These are phyloP conservation scores for Girardia tigrina DNA, from an alignment of 2,888 invertebrate species.

Conservation along the genomic window DNA sequence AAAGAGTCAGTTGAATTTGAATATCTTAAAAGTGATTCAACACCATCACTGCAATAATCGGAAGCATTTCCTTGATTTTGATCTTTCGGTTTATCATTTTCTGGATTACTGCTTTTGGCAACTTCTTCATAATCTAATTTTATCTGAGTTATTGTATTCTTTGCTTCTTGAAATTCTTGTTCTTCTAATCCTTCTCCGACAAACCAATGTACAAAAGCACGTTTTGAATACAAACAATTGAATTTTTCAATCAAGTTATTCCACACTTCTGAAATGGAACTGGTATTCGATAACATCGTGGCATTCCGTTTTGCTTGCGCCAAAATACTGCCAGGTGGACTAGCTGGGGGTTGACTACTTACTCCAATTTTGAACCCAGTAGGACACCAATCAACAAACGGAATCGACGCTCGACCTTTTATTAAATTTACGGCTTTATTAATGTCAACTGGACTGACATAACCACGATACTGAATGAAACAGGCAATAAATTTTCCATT, in stretches of 20 bases:
- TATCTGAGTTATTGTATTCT: not conserved
- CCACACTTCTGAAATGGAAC: slow-evolving; percentile 14
- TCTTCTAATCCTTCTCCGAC: slow-evolving; percentile 36
- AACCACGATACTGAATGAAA: slow-evolving; percentile 24
- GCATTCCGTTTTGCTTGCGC: not conserved
- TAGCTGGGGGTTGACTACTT: not conserved
- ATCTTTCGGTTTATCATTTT: not conserved
- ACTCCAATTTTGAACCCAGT: slow-evolving; percentile 35
- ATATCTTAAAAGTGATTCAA: not conserved
- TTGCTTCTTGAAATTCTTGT: slow-evolving; percentile 21
- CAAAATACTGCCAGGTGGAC: not conserved
- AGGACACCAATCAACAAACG: slow-evolving; percentile 34
- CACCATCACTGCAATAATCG: not conserved
- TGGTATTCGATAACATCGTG: slow-evolving; percentile 31
- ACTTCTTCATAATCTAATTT: slow-evolving; percentile 28
- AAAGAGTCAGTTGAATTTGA: not conserved
- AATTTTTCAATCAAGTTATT: not conserved
- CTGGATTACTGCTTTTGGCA: not conserved
- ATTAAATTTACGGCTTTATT: slow-evolving; percentile 25
- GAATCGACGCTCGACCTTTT: not conserved
- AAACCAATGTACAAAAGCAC: slow-evolving; percentile 34
- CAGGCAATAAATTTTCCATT: slow-evolving; percentile 27
- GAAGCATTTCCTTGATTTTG: not conserved
- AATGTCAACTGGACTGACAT: slow-evolving; percentile 7
- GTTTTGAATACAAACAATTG: slow-evolving; percentile 24